Percentiles rank a stretch among this genome's conserved stretches.
Conservation (phyloP, 2,797 vertebrate genomes). For the Acrocephalus scirpaceus region DNA sequence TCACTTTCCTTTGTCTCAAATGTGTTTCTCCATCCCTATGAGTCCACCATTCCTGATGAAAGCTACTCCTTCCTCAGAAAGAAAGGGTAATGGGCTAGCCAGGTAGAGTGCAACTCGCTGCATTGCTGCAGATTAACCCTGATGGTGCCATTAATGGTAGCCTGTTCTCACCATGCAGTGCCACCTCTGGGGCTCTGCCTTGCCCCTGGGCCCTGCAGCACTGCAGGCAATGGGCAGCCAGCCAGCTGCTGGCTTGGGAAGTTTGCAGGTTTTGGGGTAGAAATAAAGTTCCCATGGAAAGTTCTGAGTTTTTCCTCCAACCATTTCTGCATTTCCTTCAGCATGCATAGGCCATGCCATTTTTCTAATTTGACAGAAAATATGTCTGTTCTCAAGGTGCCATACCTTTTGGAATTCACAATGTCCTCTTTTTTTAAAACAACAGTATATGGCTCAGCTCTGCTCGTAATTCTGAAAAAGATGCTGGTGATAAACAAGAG, state of each 20-base stretch:
- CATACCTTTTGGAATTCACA: rapidly evolving
- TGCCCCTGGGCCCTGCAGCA: background rate
- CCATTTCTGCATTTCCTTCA: background rate
- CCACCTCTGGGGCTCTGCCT: background rate
- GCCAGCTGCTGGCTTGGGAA: background rate
- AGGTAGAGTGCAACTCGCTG: background rate
- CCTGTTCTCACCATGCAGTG: rapidly evolving
- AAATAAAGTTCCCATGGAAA: background rate
- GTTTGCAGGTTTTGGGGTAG: background rate
- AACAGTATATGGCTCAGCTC: background rate
- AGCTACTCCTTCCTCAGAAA: background rate
- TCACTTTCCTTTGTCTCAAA: background rate
- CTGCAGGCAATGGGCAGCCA: background rate
- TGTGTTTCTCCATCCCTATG: rapidly evolving
- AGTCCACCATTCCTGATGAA: background rate
- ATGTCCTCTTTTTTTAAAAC: background rate
- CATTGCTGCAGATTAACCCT: background rate
- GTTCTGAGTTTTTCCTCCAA: background rate
- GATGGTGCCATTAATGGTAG: rapidly evolving
- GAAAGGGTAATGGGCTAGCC: background rate
- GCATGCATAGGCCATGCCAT: rapidly evolving
- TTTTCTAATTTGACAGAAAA: background rate
- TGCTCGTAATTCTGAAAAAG: background rate
- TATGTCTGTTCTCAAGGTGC: background rate
- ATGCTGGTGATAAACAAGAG: background rate